Percentiles rank a stretch among this genome's conserved stretches.
Conservation (phyloP, 2,888 invertebrate genomes). For the Willowsia nigromaculata region DNA sequence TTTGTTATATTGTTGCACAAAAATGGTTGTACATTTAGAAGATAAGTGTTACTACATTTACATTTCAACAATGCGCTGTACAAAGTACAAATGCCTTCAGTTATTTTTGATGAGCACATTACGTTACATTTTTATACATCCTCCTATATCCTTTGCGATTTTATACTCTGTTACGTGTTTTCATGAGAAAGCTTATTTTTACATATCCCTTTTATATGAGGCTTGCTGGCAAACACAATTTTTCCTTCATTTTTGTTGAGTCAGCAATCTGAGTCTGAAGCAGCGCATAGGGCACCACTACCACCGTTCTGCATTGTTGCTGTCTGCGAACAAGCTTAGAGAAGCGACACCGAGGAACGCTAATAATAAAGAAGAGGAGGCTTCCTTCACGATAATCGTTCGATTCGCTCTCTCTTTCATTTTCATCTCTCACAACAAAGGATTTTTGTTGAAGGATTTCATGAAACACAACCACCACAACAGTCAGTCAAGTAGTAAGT, state of each 20-base stretch:
- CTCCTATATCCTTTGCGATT: neutral
- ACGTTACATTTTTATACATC: constrained; percentile 10
- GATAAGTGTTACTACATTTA: neutral
- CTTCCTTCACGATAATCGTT: constrained; percentile 26
- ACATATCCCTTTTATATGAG: neutral
- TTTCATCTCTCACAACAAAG: constrained; percentile 52
- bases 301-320: constrained; percentile 50
- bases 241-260: neutral
- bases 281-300: constrained; percentile 21
- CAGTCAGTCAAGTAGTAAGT: constrained; percentile 1
- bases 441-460: constrained; percentile 13
- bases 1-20: neutral
- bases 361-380: neutral
- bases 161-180: neutral
- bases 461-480: constrained; percentile 12
- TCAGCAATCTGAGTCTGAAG: too few species aligned
- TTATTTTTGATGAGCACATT: neutral
- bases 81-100: neutral
- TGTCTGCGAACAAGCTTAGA: neutral
- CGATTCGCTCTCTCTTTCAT: constrained; percentile 68
- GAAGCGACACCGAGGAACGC: neutral
- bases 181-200: constrained; percentile 22
- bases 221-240: neutral
- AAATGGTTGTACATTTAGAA: neutral
- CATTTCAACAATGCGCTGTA: neutral